Evolutionary conservation across 2,888 invertebrate species (phyloP), one percentile per base, ranked within the genome.

Genomic region (Acleris laterana): DNA sequence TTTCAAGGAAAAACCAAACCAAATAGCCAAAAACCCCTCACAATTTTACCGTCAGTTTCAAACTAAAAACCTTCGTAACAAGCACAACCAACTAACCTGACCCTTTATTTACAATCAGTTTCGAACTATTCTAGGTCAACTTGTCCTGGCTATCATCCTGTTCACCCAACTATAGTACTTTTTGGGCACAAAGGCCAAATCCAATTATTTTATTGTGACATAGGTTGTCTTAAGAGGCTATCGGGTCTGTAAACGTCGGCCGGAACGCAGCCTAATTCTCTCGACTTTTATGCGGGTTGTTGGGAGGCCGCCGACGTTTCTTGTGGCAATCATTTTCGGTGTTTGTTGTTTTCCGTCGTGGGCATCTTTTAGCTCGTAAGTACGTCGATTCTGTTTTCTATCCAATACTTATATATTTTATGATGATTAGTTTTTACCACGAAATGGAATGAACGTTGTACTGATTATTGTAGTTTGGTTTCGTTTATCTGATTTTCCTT

Each of bases 161-260:
- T 48, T 50, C 25, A 16, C 38, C 9, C 16, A 44, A n/a, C 59
- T 28, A 42, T 56, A 50, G 42, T 62, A 38, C 16, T 53, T 52
- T n/a, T 49, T 19, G 17, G 16, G 28, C 46, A 51, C n/a, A 63
- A 58, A 44, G 63, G 51, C 32, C 57, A 51, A 63, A 57, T 13
- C 57, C 57, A 63, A 57, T 63, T 57, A 63, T 63, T 46, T 63
- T 63, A 63, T 51, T 57, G 63, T 63, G 63, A 57, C 63, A 63
- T 57, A 57, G 63, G 56, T 28, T 44, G 50, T 57, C 44, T 57
- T 51, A 50, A 63, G 44, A 57, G 63, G 57, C 28, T 63, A 57
- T 57, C 46, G 19, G 57, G 51, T 20, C 46, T 32, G 44, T 57
- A 7, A 44, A 57, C 57, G 63, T 44, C 16, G 20, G 49, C 13